Conservation (phyloP, 1,140 invertebrate genomes). For the Drosophila grimshawi region DNA sequence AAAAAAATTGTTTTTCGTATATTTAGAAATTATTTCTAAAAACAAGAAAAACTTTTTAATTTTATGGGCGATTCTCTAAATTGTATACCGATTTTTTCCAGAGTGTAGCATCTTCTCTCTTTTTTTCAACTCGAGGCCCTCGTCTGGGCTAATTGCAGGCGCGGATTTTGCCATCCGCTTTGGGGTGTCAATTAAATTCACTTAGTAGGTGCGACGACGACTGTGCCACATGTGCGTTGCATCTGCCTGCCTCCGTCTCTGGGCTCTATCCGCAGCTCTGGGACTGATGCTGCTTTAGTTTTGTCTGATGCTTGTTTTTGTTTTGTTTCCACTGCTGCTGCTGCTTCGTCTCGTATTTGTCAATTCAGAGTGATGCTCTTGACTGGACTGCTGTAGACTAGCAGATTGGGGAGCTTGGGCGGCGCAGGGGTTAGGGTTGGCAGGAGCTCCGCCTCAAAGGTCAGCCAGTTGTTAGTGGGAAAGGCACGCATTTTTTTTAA, state of each 20-base stretch:
- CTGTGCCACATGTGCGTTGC: slow-evolving; percentile 58
- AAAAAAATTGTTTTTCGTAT: too few relatives aligned
- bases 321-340: not conserved
- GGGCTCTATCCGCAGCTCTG: not conserved
- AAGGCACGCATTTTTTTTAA: slow-evolving; percentile 24
- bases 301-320: not conserved
- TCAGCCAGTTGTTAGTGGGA: slow-evolving; percentile 53
- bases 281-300: slow-evolving; percentile 3
- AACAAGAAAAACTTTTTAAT: too few relatives aligned
- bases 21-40: not conserved
- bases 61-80: not conserved
- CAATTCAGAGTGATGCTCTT: slow-evolving; percentile 20
- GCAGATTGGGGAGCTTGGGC: not conserved
- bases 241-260: slow-evolving; percentile 39
- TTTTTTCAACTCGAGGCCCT: slow-evolving; percentile 2
- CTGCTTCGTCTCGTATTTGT: slow-evolving; percentile 37
- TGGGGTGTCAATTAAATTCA: slow-evolving; percentile 80
- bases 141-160: slow-evolving; percentile 67
- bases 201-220: slow-evolving; percentile 62
- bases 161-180: slow-evolving; percentile 66
- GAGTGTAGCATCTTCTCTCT: not conserved
- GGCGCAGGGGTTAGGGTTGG: not conserved
- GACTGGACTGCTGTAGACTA: not conserved
- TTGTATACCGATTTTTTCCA: too few relatives aligned
- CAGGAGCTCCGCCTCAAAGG: slow-evolving; percentile 32